Evolutionary conservation across 1,140 invertebrate genomes (phyloP), one percentile per base, ranked within the genome.

Genomic region (Hycleus cichorii): DNA sequence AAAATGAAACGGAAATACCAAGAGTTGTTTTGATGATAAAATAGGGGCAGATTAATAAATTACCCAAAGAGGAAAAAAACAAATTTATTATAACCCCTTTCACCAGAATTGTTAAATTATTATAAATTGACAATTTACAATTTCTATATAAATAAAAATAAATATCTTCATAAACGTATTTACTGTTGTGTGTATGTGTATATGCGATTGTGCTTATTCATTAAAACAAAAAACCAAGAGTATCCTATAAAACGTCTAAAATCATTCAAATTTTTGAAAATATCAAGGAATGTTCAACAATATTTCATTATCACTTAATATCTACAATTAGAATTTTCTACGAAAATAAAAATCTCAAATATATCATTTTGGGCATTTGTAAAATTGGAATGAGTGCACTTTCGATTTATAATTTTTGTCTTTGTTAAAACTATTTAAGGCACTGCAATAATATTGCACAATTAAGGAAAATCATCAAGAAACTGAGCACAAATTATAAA

Each of bases 391-490:
- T 32, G 12, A 39, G 18, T 24, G 40, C 32, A n/a, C 45, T 38
- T 32, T 26, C 5, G 47, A 38, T 11, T 38, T 11, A 38, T 10
- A 11, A 12, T 38, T 18, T 40, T 39, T 10, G 38, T 49, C 18
- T 18, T 6, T 32, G 4, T 4, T 5, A 32, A 32, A 32, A 32
- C 32, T 32, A 32, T 46, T 43, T 59, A 59, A 59, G 58, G 58
- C 58, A 59, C 58, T 59, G 58, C 58, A 59, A 59, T 49, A 52
- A 49, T 59, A 59, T 59, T 54, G 58, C 50, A 59, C 58, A 47
- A 32, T 7, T 5, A 32, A 5, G 4, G 7, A 4, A 32, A 32
- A 32, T 32, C 4, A 32, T 18, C 18, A 32, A 32, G 32, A 32
- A 52, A 51, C 51, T 47, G 47, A 59, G 40, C 40, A 54, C 44